phyloP scores from a whole-genome alignment of 2,797 vertebrate genomes.

The Esox masquinongy region DNA sequence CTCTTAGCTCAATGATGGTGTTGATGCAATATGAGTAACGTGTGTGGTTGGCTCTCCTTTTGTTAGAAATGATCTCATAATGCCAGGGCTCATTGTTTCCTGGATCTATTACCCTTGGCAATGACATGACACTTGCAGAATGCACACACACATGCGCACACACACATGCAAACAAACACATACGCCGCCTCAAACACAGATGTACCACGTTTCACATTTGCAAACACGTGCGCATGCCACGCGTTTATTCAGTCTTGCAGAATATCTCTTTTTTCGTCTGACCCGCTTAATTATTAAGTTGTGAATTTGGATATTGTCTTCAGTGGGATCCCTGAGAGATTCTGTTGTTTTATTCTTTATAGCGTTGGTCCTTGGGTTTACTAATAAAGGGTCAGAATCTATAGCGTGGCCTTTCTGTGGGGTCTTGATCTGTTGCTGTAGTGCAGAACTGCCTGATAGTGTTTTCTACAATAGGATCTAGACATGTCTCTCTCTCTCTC shows the following conservation, averaged over 20 bases:
- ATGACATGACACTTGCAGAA: background rate
- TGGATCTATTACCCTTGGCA: background rate
- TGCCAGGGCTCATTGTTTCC: background rate
- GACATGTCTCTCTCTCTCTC: no score
- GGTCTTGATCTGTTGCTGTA: no score
- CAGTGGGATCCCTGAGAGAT: background rate
- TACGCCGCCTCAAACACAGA: background rate
- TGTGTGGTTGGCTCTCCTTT: background rate
- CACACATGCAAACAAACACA: background rate
- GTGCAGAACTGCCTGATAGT: no score
- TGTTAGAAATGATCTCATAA: conserved; percentile 5
- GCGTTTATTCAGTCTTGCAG: background rate
- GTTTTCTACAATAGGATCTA: no score
- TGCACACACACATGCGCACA: background rate
- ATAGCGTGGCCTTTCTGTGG: background rate
- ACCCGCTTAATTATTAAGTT: background rate
- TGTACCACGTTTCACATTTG: background rate
- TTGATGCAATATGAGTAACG: background rate
- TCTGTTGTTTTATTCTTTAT: background rate
- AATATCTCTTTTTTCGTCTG: background rate
- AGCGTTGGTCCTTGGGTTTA: background rate
- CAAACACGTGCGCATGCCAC: background rate
- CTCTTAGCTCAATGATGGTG: background rate
- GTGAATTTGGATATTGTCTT: background rate
- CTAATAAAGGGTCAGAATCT: background rate